Conservation (phyloP, 2,888 invertebrate species). For the Phanerotoma sp. region DNA sequence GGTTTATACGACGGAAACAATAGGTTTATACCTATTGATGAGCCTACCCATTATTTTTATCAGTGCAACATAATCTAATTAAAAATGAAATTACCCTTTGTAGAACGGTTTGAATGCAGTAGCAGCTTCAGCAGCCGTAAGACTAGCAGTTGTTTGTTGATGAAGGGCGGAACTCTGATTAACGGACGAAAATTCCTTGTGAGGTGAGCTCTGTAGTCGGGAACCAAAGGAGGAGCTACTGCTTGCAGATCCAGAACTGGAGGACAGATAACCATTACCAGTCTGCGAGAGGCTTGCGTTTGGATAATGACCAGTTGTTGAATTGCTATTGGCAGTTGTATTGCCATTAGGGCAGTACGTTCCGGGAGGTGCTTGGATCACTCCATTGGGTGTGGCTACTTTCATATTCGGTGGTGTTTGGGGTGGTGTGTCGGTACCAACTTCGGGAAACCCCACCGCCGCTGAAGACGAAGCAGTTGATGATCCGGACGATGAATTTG, state of each 20-base stretch:
- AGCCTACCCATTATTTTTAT: too few species aligned
- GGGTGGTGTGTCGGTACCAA: slow-evolving; percentile 86
- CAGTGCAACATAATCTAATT: not conserved
- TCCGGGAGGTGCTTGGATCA: slow-evolving; percentile 62
- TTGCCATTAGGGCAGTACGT: slow-evolving; percentile 70
- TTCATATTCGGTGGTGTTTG: slow-evolving; percentile 95
- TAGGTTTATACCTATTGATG: not conserved
- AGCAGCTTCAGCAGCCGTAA: slow-evolving; percentile 54
- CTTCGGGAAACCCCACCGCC: slow-evolving; percentile 83
- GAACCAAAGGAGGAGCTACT: slow-evolving; percentile 60
- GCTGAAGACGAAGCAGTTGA: slow-evolving; percentile 65
- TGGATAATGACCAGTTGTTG: slow-evolving; percentile 46
- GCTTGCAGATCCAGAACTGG: slow-evolving; percentile 63
- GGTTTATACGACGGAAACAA: too few species aligned
- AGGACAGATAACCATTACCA: slow-evolving; percentile 57
- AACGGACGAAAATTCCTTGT: slow-evolving; percentile 54
- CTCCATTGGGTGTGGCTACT: slow-evolving; percentile 67
- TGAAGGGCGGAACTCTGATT: slow-evolving; percentile 53
- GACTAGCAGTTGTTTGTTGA: slow-evolving; percentile 53
- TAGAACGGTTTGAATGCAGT: slow-evolving; percentile 88
- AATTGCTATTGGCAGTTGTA: slow-evolving; percentile 48
- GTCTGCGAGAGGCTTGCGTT: slow-evolving; percentile 54
- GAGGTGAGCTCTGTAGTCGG: slow-evolving; percentile 57
- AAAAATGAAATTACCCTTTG: slow-evolving; percentile 70
- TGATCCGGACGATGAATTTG: slow-evolving; percentile 52